phyloP scores from a whole-genome alignment of 1,140 invertebrate genomes.

The Bombyx mori region ASM3026992v2 NC_085123.1:6742501-6743000 shows the following conservation, averaged over 20 bases:
- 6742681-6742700: too few relatives aligned
- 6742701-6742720: too few relatives aligned
- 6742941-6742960: conserved; percentile 64
- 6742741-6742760: conserved; percentile 1
- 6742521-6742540: too few relatives aligned
- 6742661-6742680: too few relatives aligned
- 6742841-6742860: conserved; percentile 58
- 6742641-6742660: too few relatives aligned
- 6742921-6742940: conserved; percentile 68
- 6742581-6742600: too few relatives aligned
- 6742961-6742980: conserved; percentile 53
- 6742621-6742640: too few relatives aligned
- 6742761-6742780: conserved; percentile 3
- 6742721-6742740: too few relatives aligned
- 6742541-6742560: too few relatives aligned
- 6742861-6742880: conserved; percentile 59
- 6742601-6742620: too few relatives aligned
- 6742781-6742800: conserved; percentile 57
- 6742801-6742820: conserved; percentile 65
- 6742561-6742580: too few relatives aligned
- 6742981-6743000: conserved; percentile 57
- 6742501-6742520: too few relatives aligned
- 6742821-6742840: conserved; percentile 50
- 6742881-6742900: conserved; percentile 66
- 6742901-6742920: conserved; percentile 66